A percentile compares a stretch with the other conserved stretches of the same genome.
Conservation (phyloP, 2,888 invertebrate genomes). For the Malacosoma neustria region DNA sequence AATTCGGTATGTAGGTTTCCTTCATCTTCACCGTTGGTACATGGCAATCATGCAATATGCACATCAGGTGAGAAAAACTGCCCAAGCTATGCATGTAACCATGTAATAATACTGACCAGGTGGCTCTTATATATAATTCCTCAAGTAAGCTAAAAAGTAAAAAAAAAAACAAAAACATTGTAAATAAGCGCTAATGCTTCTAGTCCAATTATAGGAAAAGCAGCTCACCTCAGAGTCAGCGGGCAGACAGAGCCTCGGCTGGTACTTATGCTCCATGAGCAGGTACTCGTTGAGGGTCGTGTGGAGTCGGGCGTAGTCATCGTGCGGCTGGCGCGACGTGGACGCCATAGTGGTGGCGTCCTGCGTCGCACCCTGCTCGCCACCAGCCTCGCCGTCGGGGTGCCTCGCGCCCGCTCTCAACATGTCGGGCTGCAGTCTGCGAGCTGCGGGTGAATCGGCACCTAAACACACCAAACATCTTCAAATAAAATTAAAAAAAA, state of each 20-base stretch:
- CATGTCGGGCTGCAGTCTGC: conserved; percentile 65
- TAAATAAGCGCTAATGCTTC: no score
- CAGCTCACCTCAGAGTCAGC: conserved; percentile 77
- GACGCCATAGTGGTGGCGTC: conserved; percentile 20
- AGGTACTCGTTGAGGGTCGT: conserved; percentile 79
- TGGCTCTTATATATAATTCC: background rate
- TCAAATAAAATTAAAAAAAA: no score
- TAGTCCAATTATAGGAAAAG: no score
- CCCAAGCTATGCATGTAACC: background rate
- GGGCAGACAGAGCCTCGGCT: conserved; percentile 79
- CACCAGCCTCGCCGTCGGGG: conserved; percentile 80
- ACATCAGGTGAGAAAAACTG: no score
- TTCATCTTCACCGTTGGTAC: no score
- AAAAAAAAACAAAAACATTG: background rate
- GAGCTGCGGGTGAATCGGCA: conserved; percentile 71
- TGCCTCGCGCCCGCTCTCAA: conserved; percentile 77
- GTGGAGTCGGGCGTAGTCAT: conserved; percentile 44
- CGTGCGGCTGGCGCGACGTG: conserved; percentile 16
- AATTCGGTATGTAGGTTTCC: no score
- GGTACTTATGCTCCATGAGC: conserved; percentile 80
- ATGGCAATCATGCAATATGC: no score
- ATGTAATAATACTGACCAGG: background rate
- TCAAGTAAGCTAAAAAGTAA: background rate
- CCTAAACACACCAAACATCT: no score
- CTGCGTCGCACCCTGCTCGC: conserved; percentile 29